Percentiles rank a stretch among this genome's conserved stretches.
phyloP scores from a whole-genome alignment of 2,113 vertebrate genomes.

The Pygoscelis antarcticus region DNA sequence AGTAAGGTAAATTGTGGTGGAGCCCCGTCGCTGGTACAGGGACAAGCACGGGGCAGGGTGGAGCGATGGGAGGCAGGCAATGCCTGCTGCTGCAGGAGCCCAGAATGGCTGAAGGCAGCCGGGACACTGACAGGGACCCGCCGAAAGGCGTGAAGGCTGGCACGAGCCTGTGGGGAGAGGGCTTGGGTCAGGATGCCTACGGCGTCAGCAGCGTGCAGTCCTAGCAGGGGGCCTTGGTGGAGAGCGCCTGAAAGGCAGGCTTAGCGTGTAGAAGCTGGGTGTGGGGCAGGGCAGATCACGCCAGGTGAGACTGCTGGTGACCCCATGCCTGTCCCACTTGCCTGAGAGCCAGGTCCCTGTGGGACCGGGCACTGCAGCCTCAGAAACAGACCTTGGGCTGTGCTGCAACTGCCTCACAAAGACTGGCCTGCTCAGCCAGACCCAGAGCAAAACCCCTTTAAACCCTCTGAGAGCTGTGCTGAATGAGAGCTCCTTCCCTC shows the following conservation, averaged over 20 bases:
- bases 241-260: neutral
- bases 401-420: neutral
- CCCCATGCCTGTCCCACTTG: neutral
- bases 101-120: neutral
- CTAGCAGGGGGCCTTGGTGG: neutral
- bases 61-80: no score
- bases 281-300: rapidly evolving
- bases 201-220: rapidly evolving
- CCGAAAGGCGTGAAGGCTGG: neutral
- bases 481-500: neutral
- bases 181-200: rapidly evolving
- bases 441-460: neutral
- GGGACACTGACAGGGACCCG: neutral
- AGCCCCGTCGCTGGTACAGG: neutral
- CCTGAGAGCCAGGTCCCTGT: neutral
- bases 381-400: neutral
- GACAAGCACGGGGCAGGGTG: neutral
- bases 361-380: neutral
- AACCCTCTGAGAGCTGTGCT: neutral
- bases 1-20: rapidly evolving
- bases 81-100: neutral
- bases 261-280: rapidly evolving
- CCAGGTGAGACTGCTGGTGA: no score
- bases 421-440: neutral
- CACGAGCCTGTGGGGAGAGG: rapidly evolving